Conservation (phyloP, 2,888 invertebrate genomes). For the Omphaloscelis lunosa region DNA sequence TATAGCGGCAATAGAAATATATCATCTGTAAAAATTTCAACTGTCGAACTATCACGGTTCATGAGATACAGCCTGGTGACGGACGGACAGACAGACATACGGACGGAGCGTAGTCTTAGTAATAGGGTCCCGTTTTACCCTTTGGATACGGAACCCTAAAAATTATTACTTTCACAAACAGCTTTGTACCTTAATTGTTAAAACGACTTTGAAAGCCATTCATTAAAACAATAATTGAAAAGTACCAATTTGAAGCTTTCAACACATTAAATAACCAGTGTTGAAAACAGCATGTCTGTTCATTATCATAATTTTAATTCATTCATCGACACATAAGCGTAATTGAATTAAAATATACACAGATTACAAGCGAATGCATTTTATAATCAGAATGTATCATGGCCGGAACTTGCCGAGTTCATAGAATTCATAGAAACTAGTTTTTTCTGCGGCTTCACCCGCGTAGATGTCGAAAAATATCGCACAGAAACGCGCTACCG, state of each 20-base stretch:
- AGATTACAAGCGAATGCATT: not conserved
- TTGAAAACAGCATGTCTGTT: not conserved
- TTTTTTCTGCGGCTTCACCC: no score
- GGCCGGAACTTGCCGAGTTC: not conserved
- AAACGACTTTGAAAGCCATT: not conserved
- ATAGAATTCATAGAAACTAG: not conserved
- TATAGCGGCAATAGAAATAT: no score
- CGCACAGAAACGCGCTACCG: not conserved
- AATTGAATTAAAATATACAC: not conserved
- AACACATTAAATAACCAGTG: not conserved
- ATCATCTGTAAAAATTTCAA: no score
- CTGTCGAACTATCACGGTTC: no score
- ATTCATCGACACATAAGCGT: not conserved
- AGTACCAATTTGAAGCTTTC: not conserved
- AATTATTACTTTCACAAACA: not conserved
- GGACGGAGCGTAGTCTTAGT: no score
- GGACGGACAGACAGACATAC: no score
- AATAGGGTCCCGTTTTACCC: no score
- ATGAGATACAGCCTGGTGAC: no score
- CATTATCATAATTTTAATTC: not conserved
- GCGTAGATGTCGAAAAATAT: not conserved
- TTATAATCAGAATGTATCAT: not conserved
- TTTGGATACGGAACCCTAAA: no score
- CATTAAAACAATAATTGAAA: slow-evolving; percentile 6
- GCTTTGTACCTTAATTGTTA: not conserved